Evolutionary conservation across 2,888 invertebrate species (phyloP).

Genomic region (Andrena trimmerana): DNA sequence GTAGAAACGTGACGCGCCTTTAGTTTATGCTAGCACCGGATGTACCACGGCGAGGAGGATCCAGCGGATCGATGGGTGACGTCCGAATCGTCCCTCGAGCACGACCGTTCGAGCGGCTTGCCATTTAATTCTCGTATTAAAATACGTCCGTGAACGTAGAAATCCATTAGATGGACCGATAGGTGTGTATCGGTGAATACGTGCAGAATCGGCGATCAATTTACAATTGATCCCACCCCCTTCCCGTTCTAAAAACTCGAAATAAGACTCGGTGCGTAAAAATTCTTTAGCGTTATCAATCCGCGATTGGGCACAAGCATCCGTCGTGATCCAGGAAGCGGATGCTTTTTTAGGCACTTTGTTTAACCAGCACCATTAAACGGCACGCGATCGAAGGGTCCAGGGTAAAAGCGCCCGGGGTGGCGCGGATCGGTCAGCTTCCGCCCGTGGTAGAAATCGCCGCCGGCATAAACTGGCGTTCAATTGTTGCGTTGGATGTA

Average conservation of each 20-base stretch:
- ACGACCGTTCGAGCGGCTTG: slow-evolving; percentile 59
- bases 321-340: slow-evolving; percentile 65
- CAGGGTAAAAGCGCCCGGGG: slow-evolving; percentile 1
- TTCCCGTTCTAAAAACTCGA: slow-evolving; percentile 36
- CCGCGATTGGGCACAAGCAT: slow-evolving; percentile 62
- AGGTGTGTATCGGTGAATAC: slow-evolving; percentile 31
- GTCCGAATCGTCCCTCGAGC: slow-evolving; percentile 27
- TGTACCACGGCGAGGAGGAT: slow-evolving; percentile 40
- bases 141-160: slow-evolving; percentile 55
- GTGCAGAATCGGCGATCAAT: slow-evolving; percentile 54
- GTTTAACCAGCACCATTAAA: slow-evolving; percentile 69
- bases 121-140: slow-evolving; percentile 57
- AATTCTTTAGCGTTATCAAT: slow-evolving; percentile 55
- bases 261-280: slow-evolving; percentile 52
- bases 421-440: slow-evolving; percentile 11
- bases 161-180: slow-evolving; percentile 60
- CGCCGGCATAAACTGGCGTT: slow-evolving; percentile 73
- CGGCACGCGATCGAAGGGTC: slow-evolving; percentile 62
- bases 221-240: slow-evolving; percentile 59
- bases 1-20: slow-evolving; percentile 55
- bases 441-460: slow-evolving; percentile 42
- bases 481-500: slow-evolving; percentile 83
- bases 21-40: slow-evolving; percentile 70
- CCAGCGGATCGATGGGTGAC: slow-evolving; percentile 31
- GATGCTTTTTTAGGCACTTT: slow-evolving; percentile 72